Percentiles rank a stretch among this genome's conserved stretches.
Evolutionary conservation across 2,888 invertebrate genomes (phyloP).

Genomic region (Bibio marci): DNA sequence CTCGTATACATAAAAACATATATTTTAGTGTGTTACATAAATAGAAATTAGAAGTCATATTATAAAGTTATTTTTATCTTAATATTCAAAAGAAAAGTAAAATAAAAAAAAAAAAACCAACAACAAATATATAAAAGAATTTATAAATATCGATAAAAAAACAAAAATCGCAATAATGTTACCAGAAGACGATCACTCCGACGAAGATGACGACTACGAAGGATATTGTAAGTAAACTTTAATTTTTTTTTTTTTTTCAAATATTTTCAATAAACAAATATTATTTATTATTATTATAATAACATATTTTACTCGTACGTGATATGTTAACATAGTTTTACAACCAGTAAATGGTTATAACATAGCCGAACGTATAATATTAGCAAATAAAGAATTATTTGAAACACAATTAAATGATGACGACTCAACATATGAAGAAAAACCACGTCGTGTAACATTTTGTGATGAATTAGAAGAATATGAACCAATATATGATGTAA

Average conservation of each 20-base stretch:
- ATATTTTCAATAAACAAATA: not conserved
- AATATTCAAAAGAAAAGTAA: no score
- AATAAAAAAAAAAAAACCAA: no score
- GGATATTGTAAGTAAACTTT: constrained; percentile 25
- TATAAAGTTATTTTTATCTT: no score
- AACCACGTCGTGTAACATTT: constrained; percentile 30
- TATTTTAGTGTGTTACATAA: no score
- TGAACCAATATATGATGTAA: constrained; percentile 26
- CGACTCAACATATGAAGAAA: not conserved
- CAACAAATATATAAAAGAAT: no score
- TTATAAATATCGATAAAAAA: no score
- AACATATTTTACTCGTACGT: no score
- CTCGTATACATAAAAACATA: no score
- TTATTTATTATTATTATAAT: no score
- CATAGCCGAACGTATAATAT: constrained; percentile 34
- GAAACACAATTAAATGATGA: constrained; percentile 10
- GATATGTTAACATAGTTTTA: constrained; percentile 18
- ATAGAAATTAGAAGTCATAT: no score
- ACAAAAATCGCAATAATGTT: constrained; percentile 12
- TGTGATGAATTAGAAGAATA: constrained; percentile 32
- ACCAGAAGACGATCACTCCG: constrained; percentile 24
- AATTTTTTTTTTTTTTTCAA: no score
- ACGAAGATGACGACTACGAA: constrained; percentile 28
- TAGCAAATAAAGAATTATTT: constrained; percentile 34
- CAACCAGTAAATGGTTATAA: constrained; percentile 35